Conservation (phyloP, 2,113 vertebrate species). For the Hippocampus barbouri region DNA sequence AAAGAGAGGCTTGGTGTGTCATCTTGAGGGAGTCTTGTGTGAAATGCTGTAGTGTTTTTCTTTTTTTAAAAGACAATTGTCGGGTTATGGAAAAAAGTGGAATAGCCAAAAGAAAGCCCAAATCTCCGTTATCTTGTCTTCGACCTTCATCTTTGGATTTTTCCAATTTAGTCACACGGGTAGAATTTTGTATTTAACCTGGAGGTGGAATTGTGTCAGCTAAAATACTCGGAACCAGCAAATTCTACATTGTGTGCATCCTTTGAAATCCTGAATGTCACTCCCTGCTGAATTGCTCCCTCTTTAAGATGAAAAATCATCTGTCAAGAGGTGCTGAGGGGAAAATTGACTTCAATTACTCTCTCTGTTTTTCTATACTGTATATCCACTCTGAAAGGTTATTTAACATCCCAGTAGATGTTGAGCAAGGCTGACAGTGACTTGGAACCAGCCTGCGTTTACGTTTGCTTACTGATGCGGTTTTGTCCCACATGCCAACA, state of each 20-base stretch:
- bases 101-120: constrained; percentile 18
- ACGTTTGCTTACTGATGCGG: constrained; percentile 62
- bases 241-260: constrained; percentile 28
- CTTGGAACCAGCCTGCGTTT: constrained; percentile 70
- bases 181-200: constrained; percentile 30
- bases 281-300: constrained; percentile 23
- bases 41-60: constrained; percentile 28
- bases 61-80: constrained; percentile 28
- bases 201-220: constrained; percentile 27
- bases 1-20: background rate
- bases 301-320: constrained; percentile 36
- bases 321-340: constrained; percentile 63
- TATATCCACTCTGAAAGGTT: constrained; percentile 83
- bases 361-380: constrained; percentile 57
- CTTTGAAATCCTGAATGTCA: constrained; percentile 32
- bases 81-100: constrained; percentile 23
- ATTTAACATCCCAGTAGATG: constrained; percentile 87
- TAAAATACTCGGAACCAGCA: constrained; percentile 32
- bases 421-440: constrained; percentile 80
- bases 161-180: constrained; percentile 15
- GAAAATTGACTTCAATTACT: constrained; percentile 73
- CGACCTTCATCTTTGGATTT: constrained; percentile 1
- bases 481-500: constrained; percentile 35
- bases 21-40: constrained; percentile 1
- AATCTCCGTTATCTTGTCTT: constrained; percentile 17